Base-by-base conservation (phyloP, 2,888 invertebrate species). In the Panorpa germanica region DNA sequence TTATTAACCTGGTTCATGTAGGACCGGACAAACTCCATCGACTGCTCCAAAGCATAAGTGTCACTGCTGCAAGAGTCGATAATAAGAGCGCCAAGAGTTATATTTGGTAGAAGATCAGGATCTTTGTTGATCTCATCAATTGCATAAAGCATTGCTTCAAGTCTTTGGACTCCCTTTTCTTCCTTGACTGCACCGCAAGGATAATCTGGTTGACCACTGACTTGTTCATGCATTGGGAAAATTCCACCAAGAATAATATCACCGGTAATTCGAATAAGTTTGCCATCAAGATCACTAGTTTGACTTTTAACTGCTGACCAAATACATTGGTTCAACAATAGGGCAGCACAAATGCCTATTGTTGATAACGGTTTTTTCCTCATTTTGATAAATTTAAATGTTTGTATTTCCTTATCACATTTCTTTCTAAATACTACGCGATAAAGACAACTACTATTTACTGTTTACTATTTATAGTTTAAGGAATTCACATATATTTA, bases 121-220 rank as follows among this genome's bases (percentile, higher is more conserved):
- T 66, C 60, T 7, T 49, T 50, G 50, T 76, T 76, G 34, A 74
- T 70, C 41, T 63, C 61, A 39, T 71, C 65, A 16, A 75, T 48
- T 4, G 70, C 68, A 49, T 63, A 73, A 4, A 74, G 48, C 60
- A 75, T 63, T 3, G 73, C 73, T 43, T 76, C 75, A 34, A 76
- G 49, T 4, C 70, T 58, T 43, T 74, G 73, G 34, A 75, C 62
- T 10, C 75, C 74, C 39, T 74, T 71, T 42, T 71, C 70, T 37
- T 65, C 63, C 45, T 72, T 63, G 24, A 64, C 64, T 4, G 60
- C 61, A 3, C 65, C 65, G 39, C 65, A 66, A 3, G 60, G 59
- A 37, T 44, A 46, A 22, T 52, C 50, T 3, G 43, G 40, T 26
- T 39, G 39, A 11, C 50, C 51, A 27, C 49, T 51, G 25, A 58